A percentile compares a stretch with the other conserved stretches of the same genome.
These are phyloP conservation scores for Synergus gifuensis DNA, from an alignment of 2,888 invertebrate genomes.

Conservation along the genomic window DNA sequence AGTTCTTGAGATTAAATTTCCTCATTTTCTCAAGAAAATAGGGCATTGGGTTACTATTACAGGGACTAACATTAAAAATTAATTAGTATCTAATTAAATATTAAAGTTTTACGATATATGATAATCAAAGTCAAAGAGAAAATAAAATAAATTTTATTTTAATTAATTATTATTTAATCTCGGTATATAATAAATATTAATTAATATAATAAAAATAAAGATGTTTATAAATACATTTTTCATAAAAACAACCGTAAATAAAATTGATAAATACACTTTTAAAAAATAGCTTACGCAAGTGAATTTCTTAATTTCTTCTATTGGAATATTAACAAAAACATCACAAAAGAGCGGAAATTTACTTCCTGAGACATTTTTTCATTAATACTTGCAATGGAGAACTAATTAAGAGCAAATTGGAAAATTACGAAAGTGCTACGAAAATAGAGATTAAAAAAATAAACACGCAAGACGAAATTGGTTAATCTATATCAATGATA, in stretches of 20 bases:
- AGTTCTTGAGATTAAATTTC: slow-evolving; percentile 32
- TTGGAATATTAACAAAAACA: too few species aligned
- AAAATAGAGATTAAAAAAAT: neutral
- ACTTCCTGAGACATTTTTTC: slow-evolving; percentile 10
- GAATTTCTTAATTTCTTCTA: too few species aligned
- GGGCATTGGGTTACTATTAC: slow-evolving; percentile 26
- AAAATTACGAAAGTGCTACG: neutral
- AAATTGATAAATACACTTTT: neutral
- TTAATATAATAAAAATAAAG: neutral
- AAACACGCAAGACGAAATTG: neutral
- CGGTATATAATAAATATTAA: too few species aligned
- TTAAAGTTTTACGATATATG: neutral
- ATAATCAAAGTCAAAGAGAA: neutral
- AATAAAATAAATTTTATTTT: neutral
- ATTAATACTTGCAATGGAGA: neutral
- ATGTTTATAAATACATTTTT: neutral
- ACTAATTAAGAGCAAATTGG: neutral
- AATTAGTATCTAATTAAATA: slow-evolving; percentile 1
- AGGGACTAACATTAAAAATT: slow-evolving; percentile 6
- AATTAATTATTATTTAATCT: neutral
- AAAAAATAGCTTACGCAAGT: neutral
- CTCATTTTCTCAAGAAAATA: slow-evolving; percentile 30
- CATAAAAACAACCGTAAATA: neutral
- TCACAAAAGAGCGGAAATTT: slow-evolving; percentile 22
- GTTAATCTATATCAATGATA: neutral